Conservation (phyloP, 2,797 vertebrate genomes). For the Myotis vivesi region DNA sequence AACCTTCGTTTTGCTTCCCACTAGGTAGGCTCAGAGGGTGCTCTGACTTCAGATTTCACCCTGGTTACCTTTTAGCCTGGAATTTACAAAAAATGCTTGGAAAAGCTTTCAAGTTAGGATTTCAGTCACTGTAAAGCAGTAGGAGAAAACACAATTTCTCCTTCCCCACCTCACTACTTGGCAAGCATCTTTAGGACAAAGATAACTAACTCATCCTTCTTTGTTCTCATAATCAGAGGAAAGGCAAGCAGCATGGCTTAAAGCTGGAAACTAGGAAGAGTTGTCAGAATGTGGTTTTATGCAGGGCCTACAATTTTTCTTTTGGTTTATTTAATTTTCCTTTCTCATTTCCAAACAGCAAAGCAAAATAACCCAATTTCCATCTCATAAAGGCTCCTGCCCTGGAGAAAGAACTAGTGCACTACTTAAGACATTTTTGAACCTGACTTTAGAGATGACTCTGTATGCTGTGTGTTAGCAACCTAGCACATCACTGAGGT, state of each 20-base stretch:
- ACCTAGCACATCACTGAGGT: not conserved
- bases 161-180: not conserved
- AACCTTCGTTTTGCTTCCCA: not conserved
- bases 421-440: not conserved
- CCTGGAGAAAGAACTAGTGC: not conserved
- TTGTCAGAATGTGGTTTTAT: slow-evolving; percentile 32
- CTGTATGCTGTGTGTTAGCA: not conserved
- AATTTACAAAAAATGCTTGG: not conserved
- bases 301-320: slow-evolving; percentile 30
- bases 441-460: not conserved
- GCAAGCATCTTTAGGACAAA: not conserved
- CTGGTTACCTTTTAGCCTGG: not conserved
- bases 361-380: slow-evolving; percentile 50
- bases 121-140: not conserved
- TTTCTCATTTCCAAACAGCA: slow-evolving; percentile 33
- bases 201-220: slow-evolving; percentile 9
- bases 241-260: not conserved
- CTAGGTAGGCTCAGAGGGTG: not conserved
- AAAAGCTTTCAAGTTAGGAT: not conserved
- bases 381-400: not conserved
- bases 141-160: not conserved
- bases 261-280: not conserved
- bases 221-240: slow-evolving; percentile 40
- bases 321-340: slow-evolving; percentile 51
- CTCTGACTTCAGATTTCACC: not conserved